Conservation (phyloP, 2,113 vertebrate species). For the Corapipo altera region DNA sequence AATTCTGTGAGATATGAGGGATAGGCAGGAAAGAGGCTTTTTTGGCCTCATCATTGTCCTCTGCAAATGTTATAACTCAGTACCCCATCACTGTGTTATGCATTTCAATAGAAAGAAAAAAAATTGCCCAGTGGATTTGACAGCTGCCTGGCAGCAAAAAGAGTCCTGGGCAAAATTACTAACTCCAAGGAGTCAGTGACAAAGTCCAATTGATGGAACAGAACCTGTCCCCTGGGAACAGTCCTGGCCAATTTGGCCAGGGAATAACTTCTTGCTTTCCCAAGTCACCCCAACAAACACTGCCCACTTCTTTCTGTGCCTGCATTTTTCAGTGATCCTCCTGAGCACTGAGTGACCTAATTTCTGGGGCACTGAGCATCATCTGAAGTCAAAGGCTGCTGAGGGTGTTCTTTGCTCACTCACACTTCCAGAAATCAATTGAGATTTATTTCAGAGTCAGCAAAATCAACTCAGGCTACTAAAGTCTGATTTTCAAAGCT, state of each 20-base stretch:
- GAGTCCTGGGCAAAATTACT: slow-evolving; percentile 15
- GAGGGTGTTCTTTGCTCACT: slow-evolving; percentile 41
- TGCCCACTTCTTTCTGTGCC: slow-evolving; percentile 35
- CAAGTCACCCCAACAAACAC: slow-evolving; percentile 13
- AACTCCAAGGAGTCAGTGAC: slow-evolving; percentile 13
- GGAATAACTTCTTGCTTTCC: slow-evolving; percentile 17
- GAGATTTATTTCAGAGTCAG: slow-evolving; percentile 55
- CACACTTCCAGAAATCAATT: slow-evolving; percentile 49
- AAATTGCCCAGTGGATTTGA: background rate
- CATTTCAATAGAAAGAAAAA: slow-evolving; percentile 27
- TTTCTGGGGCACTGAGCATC: slow-evolving; percentile 54
- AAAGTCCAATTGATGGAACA: slow-evolving; percentile 37
- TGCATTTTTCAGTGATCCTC: slow-evolving; percentile 30
- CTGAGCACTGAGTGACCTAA: slow-evolving; percentile 36
- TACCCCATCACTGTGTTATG: background rate
- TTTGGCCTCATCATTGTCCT: background rate
- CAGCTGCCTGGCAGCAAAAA: slow-evolving; percentile 21
- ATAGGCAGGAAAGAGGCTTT: background rate
- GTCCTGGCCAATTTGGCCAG: slow-evolving; percentile 41
- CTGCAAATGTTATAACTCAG: background rate
- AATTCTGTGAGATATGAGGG: background rate
- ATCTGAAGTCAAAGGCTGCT: slow-evolving; percentile 47
- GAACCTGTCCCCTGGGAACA: background rate
- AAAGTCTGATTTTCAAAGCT: slow-evolving; percentile 36
- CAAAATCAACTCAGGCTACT: slow-evolving; percentile 37